Conservation (phyloP, 2,888 invertebrate species). For the Orgyia antiqua region DNA sequence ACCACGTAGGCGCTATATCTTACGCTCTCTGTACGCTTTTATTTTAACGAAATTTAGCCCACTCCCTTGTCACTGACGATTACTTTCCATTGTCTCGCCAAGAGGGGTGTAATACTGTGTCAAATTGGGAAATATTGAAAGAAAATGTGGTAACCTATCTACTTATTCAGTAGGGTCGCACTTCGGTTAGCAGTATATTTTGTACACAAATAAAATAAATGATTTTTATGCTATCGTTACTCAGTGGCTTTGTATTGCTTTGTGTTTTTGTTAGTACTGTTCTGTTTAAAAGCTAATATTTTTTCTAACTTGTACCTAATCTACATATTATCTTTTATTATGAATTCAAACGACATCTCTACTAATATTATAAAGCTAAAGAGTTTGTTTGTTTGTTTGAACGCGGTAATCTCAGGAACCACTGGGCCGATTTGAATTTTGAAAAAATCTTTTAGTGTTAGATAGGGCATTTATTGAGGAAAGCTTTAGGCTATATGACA, state of each 20-base stretch:
- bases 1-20: slow-evolving; percentile 78
- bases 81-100: slow-evolving; percentile 70
- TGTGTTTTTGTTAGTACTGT: slow-evolving; percentile 16
- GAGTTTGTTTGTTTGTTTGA: too few species aligned
- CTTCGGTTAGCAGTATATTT: slow-evolving; percentile 27
- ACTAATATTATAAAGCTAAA: too few species aligned
- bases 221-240: slow-evolving; percentile 10
- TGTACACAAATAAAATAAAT: slow-evolving; percentile 7
- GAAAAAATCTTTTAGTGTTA: too few species aligned
- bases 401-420: too few species aligned
- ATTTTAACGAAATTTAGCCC: slow-evolving; percentile 77
- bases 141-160: slow-evolving; percentile 66
- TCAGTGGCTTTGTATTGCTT: slow-evolving; percentile 16
- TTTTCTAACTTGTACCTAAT: slow-evolving; percentile 20
- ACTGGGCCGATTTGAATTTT: too few species aligned
- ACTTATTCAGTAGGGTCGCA: too few species aligned
- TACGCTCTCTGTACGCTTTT: slow-evolving; percentile 72
- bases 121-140: slow-evolving; percentile 76
- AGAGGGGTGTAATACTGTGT: slow-evolving; percentile 56
- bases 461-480: too few species aligned
- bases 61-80: slow-evolving; percentile 69
- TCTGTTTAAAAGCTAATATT: slow-evolving; percentile 16
- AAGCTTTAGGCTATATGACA: too few species aligned
- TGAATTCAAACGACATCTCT: slow-evolving; percentile 37
- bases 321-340: slow-evolving; percentile 28